Percentiles rank a stretch among this genome's conserved stretches.
Evolutionary conservation across 2,113 vertebrate species (phyloP).

Genomic region (Heterochromis multidens): DNA sequence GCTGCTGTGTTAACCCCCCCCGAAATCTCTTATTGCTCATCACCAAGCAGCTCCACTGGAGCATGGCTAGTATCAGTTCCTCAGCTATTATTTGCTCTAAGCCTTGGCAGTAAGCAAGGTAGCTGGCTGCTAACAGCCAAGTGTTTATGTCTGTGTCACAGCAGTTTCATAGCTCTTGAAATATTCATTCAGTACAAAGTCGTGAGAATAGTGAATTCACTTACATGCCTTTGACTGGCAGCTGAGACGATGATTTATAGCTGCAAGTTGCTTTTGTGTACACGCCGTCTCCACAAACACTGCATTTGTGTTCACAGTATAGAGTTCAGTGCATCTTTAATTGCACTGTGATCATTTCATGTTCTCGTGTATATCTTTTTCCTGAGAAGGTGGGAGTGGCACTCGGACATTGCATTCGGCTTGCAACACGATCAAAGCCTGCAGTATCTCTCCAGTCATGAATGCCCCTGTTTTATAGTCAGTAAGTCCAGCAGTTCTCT

Average conservation of each 20-base stretch:
- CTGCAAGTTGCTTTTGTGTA: not conserved
- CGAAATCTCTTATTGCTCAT: not conserved
- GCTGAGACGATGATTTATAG: not conserved
- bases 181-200: conserved; percentile 50
- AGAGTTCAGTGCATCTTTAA: not conserved
- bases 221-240: conserved; percentile 2
- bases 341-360: not conserved
- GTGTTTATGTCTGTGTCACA: conserved; percentile 25
- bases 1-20: not conserved
- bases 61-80: conserved; percentile 9
- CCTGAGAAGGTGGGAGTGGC: not conserved
- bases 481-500: conserved; percentile 29
- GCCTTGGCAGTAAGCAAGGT: conserved; percentile 19
- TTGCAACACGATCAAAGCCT: not conserved
- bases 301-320: not conserved
- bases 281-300: not conserved
- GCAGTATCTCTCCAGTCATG: conserved; percentile 5
- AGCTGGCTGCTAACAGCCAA: conserved; percentile 19
- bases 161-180: conserved; percentile 41
- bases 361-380: not conserved
- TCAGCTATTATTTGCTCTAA: conserved; percentile 15
- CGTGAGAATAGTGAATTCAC: conserved; percentile 6
- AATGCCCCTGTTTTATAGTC: conserved; percentile 14
- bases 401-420: not conserved
- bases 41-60: conserved; percentile 22